phyloP scores from a whole-genome alignment of 2,113 vertebrate species.

The Takifugu bimaculatus region DNA sequence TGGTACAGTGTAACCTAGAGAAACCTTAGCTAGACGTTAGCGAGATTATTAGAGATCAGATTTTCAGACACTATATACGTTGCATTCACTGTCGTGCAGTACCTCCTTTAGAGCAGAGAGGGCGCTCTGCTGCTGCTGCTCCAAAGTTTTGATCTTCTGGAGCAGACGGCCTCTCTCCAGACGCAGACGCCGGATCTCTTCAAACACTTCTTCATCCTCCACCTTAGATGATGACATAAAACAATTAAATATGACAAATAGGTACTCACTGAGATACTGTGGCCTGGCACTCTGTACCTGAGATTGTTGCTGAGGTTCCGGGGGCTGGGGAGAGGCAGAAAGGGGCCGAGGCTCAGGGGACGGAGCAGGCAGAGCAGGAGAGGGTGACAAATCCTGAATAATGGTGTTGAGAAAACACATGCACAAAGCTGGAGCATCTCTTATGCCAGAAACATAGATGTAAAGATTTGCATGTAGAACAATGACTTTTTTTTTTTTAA shows the following conservation, averaged over 20 bases:
- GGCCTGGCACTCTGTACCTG: slow-evolving; percentile 36
- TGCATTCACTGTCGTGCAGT: slow-evolving; percentile 20
- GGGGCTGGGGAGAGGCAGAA: slow-evolving; percentile 51
- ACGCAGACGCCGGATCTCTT: slow-evolving; percentile 86
- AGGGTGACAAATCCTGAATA: slow-evolving; percentile 43
- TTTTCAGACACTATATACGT: too few relatives aligned
- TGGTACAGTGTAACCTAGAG: neutral
- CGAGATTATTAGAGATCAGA: too few relatives aligned
- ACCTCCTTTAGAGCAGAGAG: slow-evolving; percentile 75
- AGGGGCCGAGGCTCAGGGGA: slow-evolving; percentile 44
- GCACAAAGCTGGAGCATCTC: neutral
- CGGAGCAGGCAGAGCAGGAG: slow-evolving; percentile 32
- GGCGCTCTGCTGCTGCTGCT: slow-evolving; percentile 82
- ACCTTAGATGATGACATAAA: slow-evolving; percentile 31
- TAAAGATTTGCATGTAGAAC: neutral
- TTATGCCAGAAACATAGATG: neutral
- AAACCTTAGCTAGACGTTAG: too few relatives aligned
- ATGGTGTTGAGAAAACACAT: slow-evolving; percentile 3
- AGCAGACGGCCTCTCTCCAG: slow-evolving; percentile 86
- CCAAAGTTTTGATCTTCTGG: slow-evolving; percentile 87
- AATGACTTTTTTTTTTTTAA: neutral
- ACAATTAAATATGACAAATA: neutral
- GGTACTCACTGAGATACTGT: neutral
- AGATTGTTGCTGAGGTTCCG: slow-evolving; percentile 48
- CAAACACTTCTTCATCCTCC: slow-evolving; percentile 87